These are phyloP conservation scores for Ellobium chinense DNA, from an alignment of 2,888 invertebrate genomes.

Conservation along the genomic window DNA sequence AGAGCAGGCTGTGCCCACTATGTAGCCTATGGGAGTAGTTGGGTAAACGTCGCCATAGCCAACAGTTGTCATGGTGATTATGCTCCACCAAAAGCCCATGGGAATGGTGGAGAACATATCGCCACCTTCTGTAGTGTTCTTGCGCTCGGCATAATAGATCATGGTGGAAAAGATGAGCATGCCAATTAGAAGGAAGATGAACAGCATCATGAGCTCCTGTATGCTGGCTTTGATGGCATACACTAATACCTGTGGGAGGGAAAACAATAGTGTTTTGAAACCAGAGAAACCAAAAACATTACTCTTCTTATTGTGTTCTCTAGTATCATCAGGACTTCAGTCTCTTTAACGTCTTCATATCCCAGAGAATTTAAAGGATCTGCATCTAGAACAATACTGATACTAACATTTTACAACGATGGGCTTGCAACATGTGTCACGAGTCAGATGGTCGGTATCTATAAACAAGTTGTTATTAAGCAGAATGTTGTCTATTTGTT, in stretches of 20 bases:
- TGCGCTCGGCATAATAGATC: conserved; percentile 78
- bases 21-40: conserved; percentile 70
- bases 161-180: conserved; percentile 78
- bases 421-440: no score
- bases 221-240: conserved; percentile 80
- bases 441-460: no score
- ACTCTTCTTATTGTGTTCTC: no score
- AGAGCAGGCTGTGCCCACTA: conserved; percentile 75
- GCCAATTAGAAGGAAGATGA: conserved; percentile 77
- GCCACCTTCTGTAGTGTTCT: conserved; percentile 66
- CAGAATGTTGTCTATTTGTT: no score
- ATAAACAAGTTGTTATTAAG: no score
- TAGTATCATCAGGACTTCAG: no score
- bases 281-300: no score
- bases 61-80: conserved; percentile 78
- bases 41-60: conserved; percentile 77
- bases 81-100: conserved; percentile 80
- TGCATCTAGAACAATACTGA: no score
- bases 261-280: no score
- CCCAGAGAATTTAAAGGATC: no score
- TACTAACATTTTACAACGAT: no score
- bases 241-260: conserved; percentile 75
- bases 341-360: no score
- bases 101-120: conserved; percentile 77
- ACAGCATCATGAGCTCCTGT: conserved; percentile 77